A percentile compares a stretch with the other conserved stretches of the same genome.
These are phyloP conservation scores for Augiades crinisus DNA, from an alignment of 2,888 invertebrate species.

Conservation along the genomic window DNA sequence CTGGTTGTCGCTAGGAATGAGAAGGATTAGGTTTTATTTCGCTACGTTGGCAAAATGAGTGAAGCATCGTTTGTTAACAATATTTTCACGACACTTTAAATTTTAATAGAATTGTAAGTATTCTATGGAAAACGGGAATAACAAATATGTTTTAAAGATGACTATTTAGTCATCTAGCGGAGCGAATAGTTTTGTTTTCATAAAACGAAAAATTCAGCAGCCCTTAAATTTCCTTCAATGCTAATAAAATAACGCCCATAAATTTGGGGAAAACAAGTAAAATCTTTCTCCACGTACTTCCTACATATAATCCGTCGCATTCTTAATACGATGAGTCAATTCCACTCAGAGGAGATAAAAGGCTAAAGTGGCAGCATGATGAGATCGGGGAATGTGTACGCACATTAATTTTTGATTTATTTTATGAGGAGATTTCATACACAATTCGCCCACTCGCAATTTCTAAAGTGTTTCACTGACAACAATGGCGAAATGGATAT, in stretches of 20 bases:
- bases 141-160: no score
- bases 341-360: constrained; percentile 32
- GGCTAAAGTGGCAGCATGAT: constrained; percentile 34
- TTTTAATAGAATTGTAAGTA: no score
- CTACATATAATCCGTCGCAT: constrained; percentile 16
- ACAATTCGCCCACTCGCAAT: constrained; percentile 20
- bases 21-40: no score
- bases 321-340: constrained; percentile 25
- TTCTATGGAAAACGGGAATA: no score
- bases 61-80: no score
- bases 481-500: constrained; percentile 14
- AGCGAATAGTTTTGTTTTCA: no score
- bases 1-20: no score
- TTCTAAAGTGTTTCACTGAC: constrained; percentile 18
- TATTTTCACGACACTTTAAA: no score
- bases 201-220: no score
- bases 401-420: constrained; percentile 40
- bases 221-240: no score
- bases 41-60: no score
- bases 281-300: background rate
- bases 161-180: no score
- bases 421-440: constrained; percentile 28
- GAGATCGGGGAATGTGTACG: constrained; percentile 36
- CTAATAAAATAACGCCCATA: background rate
- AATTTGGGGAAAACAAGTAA: background rate